A percentile compares a stretch with the other conserved stretches of the same genome.
Evolutionary conservation across 2,113 vertebrate species (phyloP).

Genomic region (Acanthisitta chloris): DNA sequence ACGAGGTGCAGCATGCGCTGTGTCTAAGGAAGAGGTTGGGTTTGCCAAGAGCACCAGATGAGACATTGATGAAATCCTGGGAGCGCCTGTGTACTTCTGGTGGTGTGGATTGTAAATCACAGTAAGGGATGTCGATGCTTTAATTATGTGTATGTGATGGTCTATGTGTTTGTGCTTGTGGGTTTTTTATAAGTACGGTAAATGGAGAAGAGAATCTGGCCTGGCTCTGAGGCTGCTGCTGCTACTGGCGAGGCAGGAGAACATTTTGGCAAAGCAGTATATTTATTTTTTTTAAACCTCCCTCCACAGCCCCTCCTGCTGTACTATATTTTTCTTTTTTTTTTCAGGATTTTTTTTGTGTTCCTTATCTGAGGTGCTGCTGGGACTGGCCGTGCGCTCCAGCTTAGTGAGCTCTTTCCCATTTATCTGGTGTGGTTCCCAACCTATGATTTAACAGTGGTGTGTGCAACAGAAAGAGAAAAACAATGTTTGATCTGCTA

Average conservation of each 20-base stretch:
- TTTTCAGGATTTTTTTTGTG: conserved; percentile 6
- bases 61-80: conserved; percentile 70
- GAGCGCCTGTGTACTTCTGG: conserved; percentile 64
- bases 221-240: conserved; percentile 54
- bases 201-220: conserved; percentile 62
- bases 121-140: conserved; percentile 65
- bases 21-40: conserved; percentile 21
- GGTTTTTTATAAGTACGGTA: conserved; percentile 63
- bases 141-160: conserved; percentile 66
- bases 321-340: conserved; percentile 28
- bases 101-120: conserved; percentile 68
- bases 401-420: conserved; percentile 24
- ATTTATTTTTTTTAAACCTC: conserved; percentile 42
- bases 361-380: conserved; percentile 63
- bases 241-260: conserved; percentile 35
- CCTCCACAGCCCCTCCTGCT: conserved; percentile 33
- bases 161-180: conserved; percentile 63
- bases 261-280: conserved; percentile 23
- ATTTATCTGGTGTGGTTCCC: conserved; percentile 61
- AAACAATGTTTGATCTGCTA: conserved; percentile 63
- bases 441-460: conserved; percentile 63
- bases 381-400: conserved; percentile 49
- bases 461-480: conserved; percentile 8
- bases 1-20: background rate
- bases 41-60: conserved; percentile 67